These are phyloP conservation scores for Rana temporaria DNA, from an alignment of 2,113 vertebrate genomes.

Conservation along the genomic window DNA sequence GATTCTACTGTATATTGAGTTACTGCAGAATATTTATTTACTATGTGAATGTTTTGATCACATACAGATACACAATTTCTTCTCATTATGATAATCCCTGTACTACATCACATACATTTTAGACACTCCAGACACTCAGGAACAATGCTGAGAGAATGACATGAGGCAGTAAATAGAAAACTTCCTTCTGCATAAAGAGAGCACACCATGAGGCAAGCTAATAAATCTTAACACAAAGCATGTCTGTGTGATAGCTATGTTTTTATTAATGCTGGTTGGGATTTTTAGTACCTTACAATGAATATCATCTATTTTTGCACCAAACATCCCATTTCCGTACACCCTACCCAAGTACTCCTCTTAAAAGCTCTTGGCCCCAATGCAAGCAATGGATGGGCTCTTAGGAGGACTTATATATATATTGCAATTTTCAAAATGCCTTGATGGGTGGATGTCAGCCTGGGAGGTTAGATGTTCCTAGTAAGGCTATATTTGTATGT, in stretches of 20 bases:
- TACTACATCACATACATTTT: constrained; percentile 7
- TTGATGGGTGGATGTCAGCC: no score
- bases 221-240: constrained; percentile 37
- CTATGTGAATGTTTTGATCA: constrained; percentile 12
- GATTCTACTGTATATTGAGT: background rate
- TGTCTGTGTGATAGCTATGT: background rate
- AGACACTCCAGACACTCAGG: background rate
- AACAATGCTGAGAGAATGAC: background rate
- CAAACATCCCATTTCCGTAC: no score
- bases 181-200: background rate
- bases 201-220: background rate
- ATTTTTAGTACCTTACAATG: no score
- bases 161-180: constrained; percentile 34
- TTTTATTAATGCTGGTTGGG: background rate
- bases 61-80: background rate
- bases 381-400: no score
- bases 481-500: no score
- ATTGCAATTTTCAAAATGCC: no score
- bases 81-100: constrained; percentile 2
- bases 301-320: no score
- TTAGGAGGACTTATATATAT: no score
- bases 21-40: constrained; percentile 12
- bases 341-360: no score
- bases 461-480: no score
- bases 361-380: no score